Evolutionary conservation across 2,797 vertebrate genomes (phyloP).

Genomic region (Centropyge bicolor): DNA sequence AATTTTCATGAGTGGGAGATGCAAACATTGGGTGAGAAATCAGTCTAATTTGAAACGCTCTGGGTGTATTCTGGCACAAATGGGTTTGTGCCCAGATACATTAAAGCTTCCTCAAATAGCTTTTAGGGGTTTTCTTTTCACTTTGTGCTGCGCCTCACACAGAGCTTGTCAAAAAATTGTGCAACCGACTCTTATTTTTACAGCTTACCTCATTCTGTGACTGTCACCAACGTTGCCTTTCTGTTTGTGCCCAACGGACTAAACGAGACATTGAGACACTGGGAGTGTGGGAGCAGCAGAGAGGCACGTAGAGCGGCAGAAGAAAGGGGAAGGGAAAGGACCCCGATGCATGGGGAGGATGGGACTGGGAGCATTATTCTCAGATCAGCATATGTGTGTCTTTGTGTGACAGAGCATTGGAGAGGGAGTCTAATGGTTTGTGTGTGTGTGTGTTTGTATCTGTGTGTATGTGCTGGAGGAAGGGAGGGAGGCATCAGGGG

Average conservation of each 20-base stretch:
- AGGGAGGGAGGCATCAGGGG: slow-evolving; percentile 80
- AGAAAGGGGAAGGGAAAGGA: slow-evolving; percentile 73
- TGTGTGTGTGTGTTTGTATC: slow-evolving; percentile 62
- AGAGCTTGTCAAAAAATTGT: slow-evolving; percentile 81
- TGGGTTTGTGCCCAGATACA: slow-evolving; percentile 82
- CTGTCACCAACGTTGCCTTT: slow-evolving; percentile 76
- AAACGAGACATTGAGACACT: slow-evolving; percentile 77
- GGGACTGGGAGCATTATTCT: slow-evolving; percentile 81
- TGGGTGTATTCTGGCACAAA: slow-evolving; percentile 84
- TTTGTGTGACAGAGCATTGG: slow-evolving; percentile 81
- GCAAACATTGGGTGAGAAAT: slow-evolving; percentile 85
- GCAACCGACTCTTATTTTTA: slow-evolving; percentile 75
- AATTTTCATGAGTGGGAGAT: slow-evolving; percentile 86
- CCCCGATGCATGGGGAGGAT: slow-evolving; percentile 77
- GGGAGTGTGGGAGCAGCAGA: slow-evolving; percentile 74
- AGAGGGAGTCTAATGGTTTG: slow-evolving; percentile 73
- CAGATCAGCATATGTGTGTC: slow-evolving; percentile 82
- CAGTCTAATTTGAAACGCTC: slow-evolving; percentile 83
- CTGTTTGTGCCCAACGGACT: slow-evolving; percentile 80
- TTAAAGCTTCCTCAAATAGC: slow-evolving; percentile 82
- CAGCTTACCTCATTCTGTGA: slow-evolving; percentile 81
- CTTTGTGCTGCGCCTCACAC: slow-evolving; percentile 77
- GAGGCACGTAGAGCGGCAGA: slow-evolving; percentile 66
- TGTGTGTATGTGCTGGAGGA: slow-evolving; percentile 59
- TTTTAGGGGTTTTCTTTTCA: slow-evolving; percentile 80